Conservation (phyloP, 1,140 invertebrate species). For the Drosophila tani region DNA sequence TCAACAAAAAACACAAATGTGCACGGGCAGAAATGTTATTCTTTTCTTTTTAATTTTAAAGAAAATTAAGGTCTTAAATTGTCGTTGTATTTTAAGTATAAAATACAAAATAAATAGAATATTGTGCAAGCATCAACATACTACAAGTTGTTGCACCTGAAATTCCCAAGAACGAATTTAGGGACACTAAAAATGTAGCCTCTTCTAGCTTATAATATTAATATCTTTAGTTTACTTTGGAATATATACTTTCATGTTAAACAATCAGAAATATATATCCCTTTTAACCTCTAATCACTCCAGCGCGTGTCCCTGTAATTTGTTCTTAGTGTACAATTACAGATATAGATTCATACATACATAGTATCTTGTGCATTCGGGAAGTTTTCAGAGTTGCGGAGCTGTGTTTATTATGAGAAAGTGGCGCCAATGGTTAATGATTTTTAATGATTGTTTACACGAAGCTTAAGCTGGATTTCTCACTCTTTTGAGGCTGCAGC, state of each 20-base stretch:
- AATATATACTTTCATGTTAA: no score
- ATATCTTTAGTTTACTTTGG: no score
- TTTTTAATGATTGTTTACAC: slow-evolving; percentile 70
- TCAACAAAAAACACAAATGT: neutral
- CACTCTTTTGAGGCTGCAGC: slow-evolving; percentile 47
- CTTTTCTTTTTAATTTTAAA: neutral
- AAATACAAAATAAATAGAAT: no score
- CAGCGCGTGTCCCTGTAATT: no score
- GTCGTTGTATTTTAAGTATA: no score
- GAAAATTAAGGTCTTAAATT: neutral
- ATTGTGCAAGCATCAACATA: no score
- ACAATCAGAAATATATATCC: no score
- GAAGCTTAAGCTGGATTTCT: slow-evolving; percentile 46
- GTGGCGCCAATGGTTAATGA: slow-evolving; percentile 78
- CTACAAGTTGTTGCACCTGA: no score
- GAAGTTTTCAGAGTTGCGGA: slow-evolving; percentile 24
- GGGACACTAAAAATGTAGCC: no score
- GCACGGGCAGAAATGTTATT: neutral
- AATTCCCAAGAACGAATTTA: no score
- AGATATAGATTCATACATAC: neutral
- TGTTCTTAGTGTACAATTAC: slow-evolving; percentile 3
- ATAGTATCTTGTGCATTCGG: slow-evolving; percentile 23
- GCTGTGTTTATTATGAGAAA: slow-evolving; percentile 78
- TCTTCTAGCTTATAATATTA: no score
- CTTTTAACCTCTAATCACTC: no score